phyloP scores from a whole-genome alignment of 2,797 vertebrate genomes.

The Emydoidea blandingii region DNA sequence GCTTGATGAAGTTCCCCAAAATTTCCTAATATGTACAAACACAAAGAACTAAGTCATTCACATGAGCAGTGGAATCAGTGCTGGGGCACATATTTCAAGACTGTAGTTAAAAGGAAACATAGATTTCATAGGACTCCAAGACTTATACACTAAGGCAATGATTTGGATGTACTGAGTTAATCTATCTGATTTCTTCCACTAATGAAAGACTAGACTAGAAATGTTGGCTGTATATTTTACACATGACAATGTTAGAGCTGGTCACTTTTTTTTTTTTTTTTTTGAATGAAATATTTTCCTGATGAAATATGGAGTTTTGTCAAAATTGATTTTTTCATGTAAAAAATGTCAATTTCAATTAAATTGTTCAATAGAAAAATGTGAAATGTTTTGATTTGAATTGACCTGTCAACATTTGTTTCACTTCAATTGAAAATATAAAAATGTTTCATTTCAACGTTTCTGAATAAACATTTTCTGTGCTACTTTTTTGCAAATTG shows the following conservation, averaged over 20 bases:
- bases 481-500: no score
- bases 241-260: neutral
- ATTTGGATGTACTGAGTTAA: neutral
- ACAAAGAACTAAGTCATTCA: neutral
- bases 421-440: neutral
- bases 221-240: neutral
- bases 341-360: neutral
- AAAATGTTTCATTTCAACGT: neutral
- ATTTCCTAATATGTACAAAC: neutral
- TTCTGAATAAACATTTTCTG: neutral
- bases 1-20: neutral
- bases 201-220: neutral
- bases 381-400: neutral
- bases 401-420: accelerated
- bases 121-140: neutral
- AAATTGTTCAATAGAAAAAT: neutral
- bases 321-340: neutral
- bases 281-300: neutral
- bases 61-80: neutral
- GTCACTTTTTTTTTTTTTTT: neutral
- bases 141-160: accelerated
- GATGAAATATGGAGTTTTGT: neutral
- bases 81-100: neutral
- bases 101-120: neutral
- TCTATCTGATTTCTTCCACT: neutral